Conservation (phyloP, 2,113 vertebrate genomes). For the Merops nubicus region DNA sequence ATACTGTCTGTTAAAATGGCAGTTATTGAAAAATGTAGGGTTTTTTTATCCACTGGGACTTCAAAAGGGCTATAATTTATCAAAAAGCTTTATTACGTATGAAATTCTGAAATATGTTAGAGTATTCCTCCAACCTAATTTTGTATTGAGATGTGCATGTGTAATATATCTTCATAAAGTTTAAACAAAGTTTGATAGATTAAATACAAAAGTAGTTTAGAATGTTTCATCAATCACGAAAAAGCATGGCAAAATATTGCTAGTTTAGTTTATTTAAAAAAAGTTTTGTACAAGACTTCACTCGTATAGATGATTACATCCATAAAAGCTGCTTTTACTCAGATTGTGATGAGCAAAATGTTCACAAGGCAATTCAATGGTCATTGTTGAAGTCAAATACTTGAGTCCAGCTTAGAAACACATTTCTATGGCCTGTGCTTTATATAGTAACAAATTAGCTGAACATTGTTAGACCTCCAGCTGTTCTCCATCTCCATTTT, state of each 20-base stretch:
- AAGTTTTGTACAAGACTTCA: not conserved
- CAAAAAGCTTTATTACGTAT: not conserved
- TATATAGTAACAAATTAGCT: not conserved
- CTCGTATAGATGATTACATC: not conserved
- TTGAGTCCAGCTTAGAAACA: not conserved
- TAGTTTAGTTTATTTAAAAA: not conserved
- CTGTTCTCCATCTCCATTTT: not conserved
- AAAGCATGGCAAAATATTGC: not conserved
- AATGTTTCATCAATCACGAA: constrained; percentile 32
- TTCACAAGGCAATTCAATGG: not conserved
- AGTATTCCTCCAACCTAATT: constrained; percentile 21
- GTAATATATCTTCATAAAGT: constrained; percentile 30
- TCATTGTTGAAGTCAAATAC: not conserved
- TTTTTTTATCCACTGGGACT: not conserved
- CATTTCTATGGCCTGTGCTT: not conserved
- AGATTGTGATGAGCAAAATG: not conserved
- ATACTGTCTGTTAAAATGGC: not conserved
- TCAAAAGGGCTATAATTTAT: not conserved
- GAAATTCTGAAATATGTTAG: constrained; percentile 7
- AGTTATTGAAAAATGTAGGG: not conserved
- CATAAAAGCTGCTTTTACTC: not conserved
- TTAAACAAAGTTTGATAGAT: constrained; percentile 36
- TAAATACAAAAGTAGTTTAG: constrained; percentile 28
- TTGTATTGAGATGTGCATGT: not conserved
- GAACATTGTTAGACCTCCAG: not conserved